Evolutionary conservation across 2,797 vertebrate species (phyloP).

Genomic region (Mionectes olivaceus): DNA sequence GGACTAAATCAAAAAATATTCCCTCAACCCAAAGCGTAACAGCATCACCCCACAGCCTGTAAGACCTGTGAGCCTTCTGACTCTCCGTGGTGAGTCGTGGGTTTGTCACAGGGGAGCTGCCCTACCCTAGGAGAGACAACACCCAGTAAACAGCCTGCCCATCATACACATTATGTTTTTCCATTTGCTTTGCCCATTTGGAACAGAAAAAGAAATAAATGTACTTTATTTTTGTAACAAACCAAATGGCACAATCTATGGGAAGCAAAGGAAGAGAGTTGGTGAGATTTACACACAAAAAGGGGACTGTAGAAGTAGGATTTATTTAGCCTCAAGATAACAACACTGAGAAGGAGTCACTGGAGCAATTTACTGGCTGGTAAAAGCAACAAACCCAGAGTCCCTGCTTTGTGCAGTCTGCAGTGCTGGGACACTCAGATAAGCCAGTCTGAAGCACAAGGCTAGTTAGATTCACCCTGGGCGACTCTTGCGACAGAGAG

Average conservation of each 20-base stretch:
- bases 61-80: neutral
- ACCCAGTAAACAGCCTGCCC: neutral
- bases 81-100: neutral
- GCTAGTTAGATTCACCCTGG: neutral
- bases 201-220: neutral
- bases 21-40: neutral
- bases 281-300: neutral
- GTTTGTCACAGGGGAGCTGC: neutral
- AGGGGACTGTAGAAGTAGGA: neutral
- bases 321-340: constrained; percentile 26
- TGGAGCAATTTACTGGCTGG: neutral
- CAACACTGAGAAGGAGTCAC: neutral
- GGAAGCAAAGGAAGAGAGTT: neutral
- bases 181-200: neutral
- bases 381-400: neutral
- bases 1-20: neutral
- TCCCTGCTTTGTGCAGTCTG: neutral
- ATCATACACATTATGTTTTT: neutral
- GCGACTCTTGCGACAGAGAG: neutral
- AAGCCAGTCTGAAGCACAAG: neutral
- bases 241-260: neutral
- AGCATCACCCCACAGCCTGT: neutral
- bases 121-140: neutral
- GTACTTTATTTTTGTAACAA: neutral
- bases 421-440: neutral